phyloP scores from a whole-genome alignment of 1,140 invertebrate genomes.

The Eueides isabella region DNA sequence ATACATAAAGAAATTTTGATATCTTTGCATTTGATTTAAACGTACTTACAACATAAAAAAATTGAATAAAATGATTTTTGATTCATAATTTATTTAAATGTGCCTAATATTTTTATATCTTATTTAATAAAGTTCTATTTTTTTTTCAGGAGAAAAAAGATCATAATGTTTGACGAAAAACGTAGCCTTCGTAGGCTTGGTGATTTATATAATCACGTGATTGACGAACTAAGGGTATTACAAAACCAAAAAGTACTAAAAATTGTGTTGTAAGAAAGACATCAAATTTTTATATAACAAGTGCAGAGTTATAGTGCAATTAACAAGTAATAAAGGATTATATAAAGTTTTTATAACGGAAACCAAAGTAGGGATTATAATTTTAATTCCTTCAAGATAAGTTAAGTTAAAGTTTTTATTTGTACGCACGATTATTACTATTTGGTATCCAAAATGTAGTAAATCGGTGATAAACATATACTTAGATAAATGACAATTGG shows the following conservation, averaged over 20 bases:
- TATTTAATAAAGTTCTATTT: not conserved
- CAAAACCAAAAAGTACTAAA: conserved; percentile 12
- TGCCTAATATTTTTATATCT: not conserved
- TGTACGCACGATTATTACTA: conserved; percentile 33
- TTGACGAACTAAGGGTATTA: not conserved
- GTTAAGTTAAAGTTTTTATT: conserved; percentile 16
- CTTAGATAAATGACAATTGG: conserved; percentile 17
- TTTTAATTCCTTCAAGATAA: conserved; percentile 32
- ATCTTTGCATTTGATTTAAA: too few relatives aligned
- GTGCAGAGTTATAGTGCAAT: not conserved
- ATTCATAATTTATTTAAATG: too few relatives aligned
- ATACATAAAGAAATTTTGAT: too few relatives aligned
- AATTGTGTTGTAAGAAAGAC: not conserved
- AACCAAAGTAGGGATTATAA: conserved; percentile 49
- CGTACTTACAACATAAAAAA: too few relatives aligned
- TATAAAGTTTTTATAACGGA: conserved; percentile 20
- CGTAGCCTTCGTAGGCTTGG: not conserved
- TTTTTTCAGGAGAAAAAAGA: not conserved
- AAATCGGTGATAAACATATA: conserved; percentile 25
- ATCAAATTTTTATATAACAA: not conserved
- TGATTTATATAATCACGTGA: not conserved
- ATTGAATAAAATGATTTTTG: too few relatives aligned
- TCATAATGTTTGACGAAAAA: not conserved
- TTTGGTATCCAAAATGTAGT: conserved; percentile 47
- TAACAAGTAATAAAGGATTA: not conserved